Evolutionary conservation across 2,797 vertebrate genomes (phyloP).

Genomic region (Myotis daubentonii): DNA sequence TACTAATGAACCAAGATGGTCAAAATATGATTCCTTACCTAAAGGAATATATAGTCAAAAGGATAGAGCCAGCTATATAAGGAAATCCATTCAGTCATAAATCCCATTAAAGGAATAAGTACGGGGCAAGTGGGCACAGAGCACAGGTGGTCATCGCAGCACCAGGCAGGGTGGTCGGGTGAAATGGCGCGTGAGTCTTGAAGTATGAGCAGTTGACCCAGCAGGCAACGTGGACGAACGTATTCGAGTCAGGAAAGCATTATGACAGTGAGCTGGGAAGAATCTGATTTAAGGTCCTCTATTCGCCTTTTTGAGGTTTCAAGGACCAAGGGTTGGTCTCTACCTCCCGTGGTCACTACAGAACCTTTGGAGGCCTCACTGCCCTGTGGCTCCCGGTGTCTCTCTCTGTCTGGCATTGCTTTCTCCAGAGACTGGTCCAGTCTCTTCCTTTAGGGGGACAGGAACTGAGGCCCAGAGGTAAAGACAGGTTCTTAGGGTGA

Average conservation of each 20-base stretch:
- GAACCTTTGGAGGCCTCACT: not conserved
- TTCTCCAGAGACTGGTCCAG: not conserved
- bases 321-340: not conserved
- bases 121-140: not conserved
- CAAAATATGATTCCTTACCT: not conserved
- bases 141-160: not conserved
- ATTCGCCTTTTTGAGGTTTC: not conserved
- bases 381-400: not conserved
- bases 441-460: constrained; percentile 20
- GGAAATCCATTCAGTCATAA: not conserved
- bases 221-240: not conserved
- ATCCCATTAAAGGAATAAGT: not conserved
- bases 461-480: constrained; percentile 29
- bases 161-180: not conserved
- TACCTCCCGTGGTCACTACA: not conserved
- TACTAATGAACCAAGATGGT: not conserved
- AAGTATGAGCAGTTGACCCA: not conserved
- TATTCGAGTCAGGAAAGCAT: not conserved
- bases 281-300: not conserved
- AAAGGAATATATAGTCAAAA: not conserved
- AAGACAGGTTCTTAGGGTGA: not conserved
- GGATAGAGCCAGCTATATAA: not conserved
- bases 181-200: not conserved
- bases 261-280: not conserved
- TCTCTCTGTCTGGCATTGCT: not conserved